Evolutionary conservation across 2,113 vertebrate species (phyloP).

Genomic region (Onychostoma macrolepis): DNA sequence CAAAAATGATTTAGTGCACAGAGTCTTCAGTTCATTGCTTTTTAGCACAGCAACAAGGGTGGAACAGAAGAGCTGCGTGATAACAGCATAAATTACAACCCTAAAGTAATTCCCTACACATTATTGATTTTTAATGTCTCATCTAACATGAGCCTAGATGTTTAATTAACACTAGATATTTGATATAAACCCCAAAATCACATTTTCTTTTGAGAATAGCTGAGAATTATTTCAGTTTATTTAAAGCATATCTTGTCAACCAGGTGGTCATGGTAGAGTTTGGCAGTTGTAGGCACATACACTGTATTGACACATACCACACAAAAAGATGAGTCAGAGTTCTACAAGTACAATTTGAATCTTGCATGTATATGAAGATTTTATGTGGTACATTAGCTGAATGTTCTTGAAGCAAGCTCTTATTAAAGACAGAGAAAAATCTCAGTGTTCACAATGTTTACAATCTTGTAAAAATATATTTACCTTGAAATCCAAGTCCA

Average conservation of each 20-base stretch:
- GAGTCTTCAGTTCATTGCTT: slow-evolving; percentile 21
- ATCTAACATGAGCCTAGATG: not conserved
- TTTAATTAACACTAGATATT: slow-evolving; percentile 2
- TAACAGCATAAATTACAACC: not conserved
- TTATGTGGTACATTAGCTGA: not conserved
- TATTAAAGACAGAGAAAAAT: not conserved
- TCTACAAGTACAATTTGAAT: not conserved
- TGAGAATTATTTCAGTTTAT: not conserved
- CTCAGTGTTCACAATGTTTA: not conserved
- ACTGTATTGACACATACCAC: slow-evolving; percentile 4
- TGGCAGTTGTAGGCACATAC: not conserved
- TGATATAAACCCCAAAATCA: not conserved
- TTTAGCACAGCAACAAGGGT: not conserved
- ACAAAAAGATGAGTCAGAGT: not conserved
- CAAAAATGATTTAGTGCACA: slow-evolving; percentile 40
- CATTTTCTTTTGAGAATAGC: not conserved
- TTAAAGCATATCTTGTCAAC: not conserved
- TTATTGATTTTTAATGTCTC: not conserved
- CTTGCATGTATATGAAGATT: not conserved
- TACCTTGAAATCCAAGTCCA: not conserved
- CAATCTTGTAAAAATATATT: not conserved
- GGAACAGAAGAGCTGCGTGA: not conserved
- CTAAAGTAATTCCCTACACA: not conserved
- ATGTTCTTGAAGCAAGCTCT: not conserved
- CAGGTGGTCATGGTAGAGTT: not conserved